Percentiles rank a stretch among this genome's conserved stretches.
phyloP scores from a whole-genome alignment of 2,888 invertebrate genomes.

The Lathronympha strigana region DNA sequence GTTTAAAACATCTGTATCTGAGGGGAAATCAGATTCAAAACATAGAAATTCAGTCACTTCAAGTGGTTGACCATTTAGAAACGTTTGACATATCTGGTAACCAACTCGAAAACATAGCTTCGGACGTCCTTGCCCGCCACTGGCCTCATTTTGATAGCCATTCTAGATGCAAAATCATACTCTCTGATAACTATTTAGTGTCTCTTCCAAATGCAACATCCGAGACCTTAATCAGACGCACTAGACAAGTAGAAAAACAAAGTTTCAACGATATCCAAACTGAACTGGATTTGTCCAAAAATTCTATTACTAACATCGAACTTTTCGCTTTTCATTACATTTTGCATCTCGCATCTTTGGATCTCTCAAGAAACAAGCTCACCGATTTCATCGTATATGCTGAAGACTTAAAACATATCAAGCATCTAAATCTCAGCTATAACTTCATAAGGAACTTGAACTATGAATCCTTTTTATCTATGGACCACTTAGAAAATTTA shows the following conservation, averaged over 20 bases:
- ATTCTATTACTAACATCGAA: constrained; percentile 63
- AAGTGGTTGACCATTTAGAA: constrained; percentile 69
- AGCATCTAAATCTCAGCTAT: constrained; percentile 67
- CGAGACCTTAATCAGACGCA: constrained; percentile 52
- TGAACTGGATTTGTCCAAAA: constrained; percentile 71
- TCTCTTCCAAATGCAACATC: constrained; percentile 63
- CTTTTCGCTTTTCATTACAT: constrained; percentile 70
- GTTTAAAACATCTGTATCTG: constrained; percentile 67
- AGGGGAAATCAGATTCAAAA: constrained; percentile 64
- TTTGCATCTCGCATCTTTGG: constrained; percentile 58
- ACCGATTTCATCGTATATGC: constrained; percentile 62
- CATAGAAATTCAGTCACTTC: constrained; percentile 64
- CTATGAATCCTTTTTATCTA: constrained; percentile 63
- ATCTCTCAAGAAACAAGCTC: constrained; percentile 68
- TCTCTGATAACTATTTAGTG: constrained; percentile 66
- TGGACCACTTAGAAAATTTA: constrained; percentile 69
- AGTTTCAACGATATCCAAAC: constrained; percentile 57
- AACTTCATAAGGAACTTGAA: constrained; percentile 62
- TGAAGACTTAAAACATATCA: constrained; percentile 59
- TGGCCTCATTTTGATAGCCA: constrained; percentile 66
- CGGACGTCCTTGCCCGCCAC: constrained; percentile 66
- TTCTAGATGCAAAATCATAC: constrained; percentile 65
- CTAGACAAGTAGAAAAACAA: constrained; percentile 49
- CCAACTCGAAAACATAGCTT: constrained; percentile 60
- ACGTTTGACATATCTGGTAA: constrained; percentile 74